These are phyloP conservation scores for Lucifuga dentata DNA, from an alignment of 2,113 vertebrate genomes.

Conservation along the genomic window DNA sequence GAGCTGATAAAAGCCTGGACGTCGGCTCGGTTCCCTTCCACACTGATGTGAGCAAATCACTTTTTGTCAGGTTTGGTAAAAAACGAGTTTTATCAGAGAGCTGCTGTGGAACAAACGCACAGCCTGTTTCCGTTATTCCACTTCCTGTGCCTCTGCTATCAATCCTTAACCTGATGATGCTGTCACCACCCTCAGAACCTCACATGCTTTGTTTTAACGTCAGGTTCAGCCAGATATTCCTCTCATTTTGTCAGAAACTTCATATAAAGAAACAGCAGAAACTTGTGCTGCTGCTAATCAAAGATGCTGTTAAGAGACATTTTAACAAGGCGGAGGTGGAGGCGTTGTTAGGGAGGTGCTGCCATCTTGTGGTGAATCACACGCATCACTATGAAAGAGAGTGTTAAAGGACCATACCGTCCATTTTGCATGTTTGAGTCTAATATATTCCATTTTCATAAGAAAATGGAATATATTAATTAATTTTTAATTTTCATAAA, in stretches of 20 bases:
- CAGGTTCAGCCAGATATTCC: background rate
- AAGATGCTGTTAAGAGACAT: no score
- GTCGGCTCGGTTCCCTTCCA: slow-evolving; percentile 11
- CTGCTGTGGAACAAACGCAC: slow-evolving; percentile 26
- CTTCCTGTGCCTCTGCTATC: slow-evolving; percentile 16
- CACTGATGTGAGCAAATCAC: slow-evolving; percentile 11
- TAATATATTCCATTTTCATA: no score
- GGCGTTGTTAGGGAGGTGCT: slow-evolving; percentile 29
- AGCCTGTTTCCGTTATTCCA: slow-evolving; percentile 10
- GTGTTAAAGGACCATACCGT: no score
- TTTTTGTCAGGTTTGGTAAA: slow-evolving; percentile 25
- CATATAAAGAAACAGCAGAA: no score
- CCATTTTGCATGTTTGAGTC: no score
- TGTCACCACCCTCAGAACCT: background rate
- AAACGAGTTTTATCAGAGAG: slow-evolving; percentile 30
- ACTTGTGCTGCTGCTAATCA: no score
- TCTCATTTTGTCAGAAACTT: background rate
- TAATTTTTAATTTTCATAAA: no score
- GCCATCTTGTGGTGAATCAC: slow-evolving; percentile 60
- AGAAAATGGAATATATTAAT: no score
- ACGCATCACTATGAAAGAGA: background rate
- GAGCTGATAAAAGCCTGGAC: slow-evolving; percentile 51
- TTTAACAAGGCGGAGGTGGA: no score
- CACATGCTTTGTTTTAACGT: background rate
- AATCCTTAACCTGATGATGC: slow-evolving; percentile 3